Conservation (phyloP, 2,888 invertebrate genomes). For the Agrochola macilenta region DNA sequence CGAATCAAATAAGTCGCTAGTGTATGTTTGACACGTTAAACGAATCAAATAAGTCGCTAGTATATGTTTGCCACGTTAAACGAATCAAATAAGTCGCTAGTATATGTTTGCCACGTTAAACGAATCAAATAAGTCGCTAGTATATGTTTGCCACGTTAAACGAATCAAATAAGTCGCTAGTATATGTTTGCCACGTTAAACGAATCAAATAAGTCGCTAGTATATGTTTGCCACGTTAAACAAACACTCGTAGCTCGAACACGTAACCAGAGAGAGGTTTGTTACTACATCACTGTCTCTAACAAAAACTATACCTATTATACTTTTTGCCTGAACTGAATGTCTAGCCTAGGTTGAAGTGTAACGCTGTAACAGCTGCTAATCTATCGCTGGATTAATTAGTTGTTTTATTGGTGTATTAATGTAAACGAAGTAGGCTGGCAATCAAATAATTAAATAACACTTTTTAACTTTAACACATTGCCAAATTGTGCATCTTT, state of each 20-base stretch:
- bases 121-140: neutral
- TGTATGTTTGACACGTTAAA: neutral
- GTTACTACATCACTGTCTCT: neutral
- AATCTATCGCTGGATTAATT: neutral
- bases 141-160: neutral
- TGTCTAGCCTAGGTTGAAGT: neutral
- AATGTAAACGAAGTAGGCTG: neutral
- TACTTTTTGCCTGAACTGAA: neutral
- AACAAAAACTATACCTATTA: conserved; percentile 1
- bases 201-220: neutral
- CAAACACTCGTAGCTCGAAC: neutral
- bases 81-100: neutral
- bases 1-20: neutral
- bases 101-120: neutral
- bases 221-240: neutral
- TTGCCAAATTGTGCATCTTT: neutral
- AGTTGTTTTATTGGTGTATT: neutral
- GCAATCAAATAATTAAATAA: neutral
- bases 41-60: neutral
- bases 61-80: neutral
- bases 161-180: neutral
- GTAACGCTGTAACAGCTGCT: neutral
- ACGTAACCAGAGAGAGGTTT: neutral
- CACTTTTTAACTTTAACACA: neutral
- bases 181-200: neutral